Base-by-base conservation (phyloP, 2,888 invertebrate species). In the Conchocele bisecta region DNA sequence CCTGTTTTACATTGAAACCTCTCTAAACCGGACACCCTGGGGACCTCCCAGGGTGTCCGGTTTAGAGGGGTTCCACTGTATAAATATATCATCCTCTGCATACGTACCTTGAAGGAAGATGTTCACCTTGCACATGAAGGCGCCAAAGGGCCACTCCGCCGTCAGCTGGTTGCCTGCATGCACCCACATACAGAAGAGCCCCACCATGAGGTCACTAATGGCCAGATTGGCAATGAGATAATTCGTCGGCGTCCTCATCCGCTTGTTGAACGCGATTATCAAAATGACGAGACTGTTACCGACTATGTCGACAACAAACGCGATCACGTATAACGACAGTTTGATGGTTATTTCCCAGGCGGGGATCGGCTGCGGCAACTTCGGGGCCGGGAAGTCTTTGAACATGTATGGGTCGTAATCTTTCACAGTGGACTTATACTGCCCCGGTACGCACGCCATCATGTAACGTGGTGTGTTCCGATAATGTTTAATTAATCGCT, bases 141-240 rank as follows among this genome's bases (percentile, higher is more conserved):
- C 56, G 11, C 86, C 86, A 66, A 89, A 88, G 1, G 87, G 87
- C 85, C 86, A 89, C 24, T 82, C 74, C 5, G 66, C 39, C 0
- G 79, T 77, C 26, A 89, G 77, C 57, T 83, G 82, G 53, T 84
- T 85, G 3, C 86, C 88, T 6, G 87, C 79, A 51, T 89, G 88
- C 0, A 88, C 83, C 88, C 88, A 88, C 89, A 89, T 89, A 59
- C 87, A 88, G 67, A 87, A 85, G 0, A 66, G 46, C 0, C 83
- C 88, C 6, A 89, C 87, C 82, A 88, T 76, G 7, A 89, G 58
- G 59, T 89, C 89, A 20, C 86, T 85, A 7, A 86, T 54, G 0
- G 89, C 88, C 46, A 88, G 75, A 54, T 89, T 89, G 42, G 86
- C 58, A 9, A 89, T 81, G 29, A 88, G 78, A 44, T 84, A 61